These are phyloP conservation scores for Chalcis sispes DNA, from an alignment of 2,888 invertebrate genomes.

Conservation along the genomic window DNA sequence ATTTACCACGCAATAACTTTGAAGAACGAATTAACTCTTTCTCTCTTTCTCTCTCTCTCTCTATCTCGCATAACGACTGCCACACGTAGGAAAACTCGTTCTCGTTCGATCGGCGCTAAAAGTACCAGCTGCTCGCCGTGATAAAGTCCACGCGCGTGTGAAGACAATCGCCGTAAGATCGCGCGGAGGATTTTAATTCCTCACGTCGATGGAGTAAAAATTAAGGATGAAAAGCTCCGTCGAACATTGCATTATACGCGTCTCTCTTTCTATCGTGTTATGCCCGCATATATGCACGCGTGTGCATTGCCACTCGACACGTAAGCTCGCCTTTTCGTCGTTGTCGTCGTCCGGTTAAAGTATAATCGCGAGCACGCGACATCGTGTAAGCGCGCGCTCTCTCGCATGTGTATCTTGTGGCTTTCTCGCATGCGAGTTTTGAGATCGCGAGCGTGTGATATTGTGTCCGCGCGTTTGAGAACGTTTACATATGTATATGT, in stretches of 20 bases:
- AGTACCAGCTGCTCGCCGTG: too few relatives aligned
- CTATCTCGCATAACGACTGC: too few relatives aligned
- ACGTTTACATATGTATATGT: too few relatives aligned
- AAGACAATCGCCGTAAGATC: constrained; percentile 30
- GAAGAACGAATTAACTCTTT: too few relatives aligned
- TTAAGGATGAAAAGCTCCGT: neutral
- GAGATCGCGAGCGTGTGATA: constrained; percentile 52
- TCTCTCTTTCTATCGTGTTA: too few relatives aligned
- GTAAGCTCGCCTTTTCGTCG: constrained; percentile 64
- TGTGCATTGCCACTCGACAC: constrained; percentile 42
- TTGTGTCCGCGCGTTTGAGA: neutral
- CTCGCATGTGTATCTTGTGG: too few relatives aligned
- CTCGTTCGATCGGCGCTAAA: neutral
- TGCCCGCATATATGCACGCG: neutral
- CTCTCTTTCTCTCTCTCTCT: too few relatives aligned
- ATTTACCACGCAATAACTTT: too few relatives aligned
- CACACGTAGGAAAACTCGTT: constrained; percentile 8
- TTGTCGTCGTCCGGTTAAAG: constrained; percentile 59
- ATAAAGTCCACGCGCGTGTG: constrained; percentile 5
- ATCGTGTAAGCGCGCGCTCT: constrained; percentile 6
- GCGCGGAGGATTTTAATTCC: too few relatives aligned
- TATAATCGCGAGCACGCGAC: constrained; percentile 68
- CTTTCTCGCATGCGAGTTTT: constrained; percentile 34
- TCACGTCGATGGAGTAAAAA: too few relatives aligned
- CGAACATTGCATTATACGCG: constrained; percentile 27